Percentiles rank a stretch among this genome's conserved stretches.
Evolutionary conservation across 2,888 invertebrate genomes (phyloP).

Genomic region (Drosophila melanocephala): DNA sequence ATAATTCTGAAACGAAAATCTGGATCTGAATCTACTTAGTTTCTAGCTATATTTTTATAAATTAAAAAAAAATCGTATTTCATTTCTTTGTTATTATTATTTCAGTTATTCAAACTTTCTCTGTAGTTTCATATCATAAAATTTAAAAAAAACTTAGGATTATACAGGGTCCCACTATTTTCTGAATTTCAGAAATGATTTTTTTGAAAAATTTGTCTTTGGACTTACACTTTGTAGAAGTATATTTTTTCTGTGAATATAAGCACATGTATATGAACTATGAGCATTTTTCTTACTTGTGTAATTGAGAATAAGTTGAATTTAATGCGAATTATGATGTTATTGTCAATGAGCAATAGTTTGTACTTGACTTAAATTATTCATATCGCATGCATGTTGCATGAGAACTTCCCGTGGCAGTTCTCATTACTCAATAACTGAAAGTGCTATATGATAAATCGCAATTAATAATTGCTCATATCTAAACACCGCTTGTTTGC

Average conservation of each 20-base stretch:
- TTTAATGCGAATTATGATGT: constrained; percentile 4
- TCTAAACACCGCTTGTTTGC: neutral
- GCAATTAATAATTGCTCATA: constrained; percentile 1
- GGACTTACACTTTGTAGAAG: neutral
- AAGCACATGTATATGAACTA: constrained; percentile 12
- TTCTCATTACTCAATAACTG: constrained; percentile 15
- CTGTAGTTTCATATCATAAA: too few species aligned
- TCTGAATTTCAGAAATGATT: neutral
- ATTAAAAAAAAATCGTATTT: neutral
- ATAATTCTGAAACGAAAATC: neutral
- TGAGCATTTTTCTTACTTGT: constrained; percentile 1
- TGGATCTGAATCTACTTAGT: neutral
- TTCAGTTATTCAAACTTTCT: neutral
- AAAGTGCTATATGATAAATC: constrained; percentile 6
- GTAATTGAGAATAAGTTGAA: neutral
- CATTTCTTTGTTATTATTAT: neutral
- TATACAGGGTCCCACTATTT: neutral
- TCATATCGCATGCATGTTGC: constrained; percentile 34
- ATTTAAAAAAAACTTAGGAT: neutral
- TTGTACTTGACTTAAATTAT: constrained; percentile 41
- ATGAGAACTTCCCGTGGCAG: constrained; percentile 38
- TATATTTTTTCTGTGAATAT: neutral
- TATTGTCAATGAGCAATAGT: constrained; percentile 13
- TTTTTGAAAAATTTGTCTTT: too few species aligned
- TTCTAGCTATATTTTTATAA: neutral